phyloP scores from a whole-genome alignment of 2,113 vertebrate genomes.

The Platysternon megacephalum region DNA sequence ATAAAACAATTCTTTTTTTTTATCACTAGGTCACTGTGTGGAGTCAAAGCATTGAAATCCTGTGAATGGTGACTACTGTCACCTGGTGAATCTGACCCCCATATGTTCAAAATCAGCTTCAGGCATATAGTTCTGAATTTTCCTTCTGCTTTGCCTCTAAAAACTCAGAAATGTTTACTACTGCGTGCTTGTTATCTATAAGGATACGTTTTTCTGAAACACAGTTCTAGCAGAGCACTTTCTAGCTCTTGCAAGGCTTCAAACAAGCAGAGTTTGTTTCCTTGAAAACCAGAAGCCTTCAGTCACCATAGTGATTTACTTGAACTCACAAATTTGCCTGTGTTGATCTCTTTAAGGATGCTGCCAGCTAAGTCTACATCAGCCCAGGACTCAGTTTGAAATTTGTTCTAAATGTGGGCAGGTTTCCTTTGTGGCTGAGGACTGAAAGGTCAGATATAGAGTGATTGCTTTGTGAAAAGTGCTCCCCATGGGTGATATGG shows the following conservation, averaged over 20 bases:
- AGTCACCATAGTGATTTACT: rapidly evolving
- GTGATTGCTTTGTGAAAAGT: no score
- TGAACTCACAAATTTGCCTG: not conserved
- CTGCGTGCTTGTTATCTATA: not conserved
- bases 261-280: rapidly evolving
- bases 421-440: no score
- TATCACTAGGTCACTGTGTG: not conserved
- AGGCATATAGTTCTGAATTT: not conserved
- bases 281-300: not conserved
- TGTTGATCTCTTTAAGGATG: not conserved
- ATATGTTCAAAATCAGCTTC: not conserved
- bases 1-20: not conserved
- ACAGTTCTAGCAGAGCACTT: not conserved
- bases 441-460: no score
- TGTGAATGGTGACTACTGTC: not conserved
- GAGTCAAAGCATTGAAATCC: constrained; percentile 1
- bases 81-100: not conserved
- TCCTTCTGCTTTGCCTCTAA: not conserved
- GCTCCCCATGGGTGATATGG: no score
- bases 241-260: rapidly evolving
- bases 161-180: not conserved
- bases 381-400: constrained; percentile 3
- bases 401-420: constrained; percentile 29
- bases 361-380: not conserved
- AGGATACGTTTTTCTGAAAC: not conserved